Evolutionary conservation across 2,113 vertebrate species (phyloP).

Genomic region (Amphiprion percula): DNA sequence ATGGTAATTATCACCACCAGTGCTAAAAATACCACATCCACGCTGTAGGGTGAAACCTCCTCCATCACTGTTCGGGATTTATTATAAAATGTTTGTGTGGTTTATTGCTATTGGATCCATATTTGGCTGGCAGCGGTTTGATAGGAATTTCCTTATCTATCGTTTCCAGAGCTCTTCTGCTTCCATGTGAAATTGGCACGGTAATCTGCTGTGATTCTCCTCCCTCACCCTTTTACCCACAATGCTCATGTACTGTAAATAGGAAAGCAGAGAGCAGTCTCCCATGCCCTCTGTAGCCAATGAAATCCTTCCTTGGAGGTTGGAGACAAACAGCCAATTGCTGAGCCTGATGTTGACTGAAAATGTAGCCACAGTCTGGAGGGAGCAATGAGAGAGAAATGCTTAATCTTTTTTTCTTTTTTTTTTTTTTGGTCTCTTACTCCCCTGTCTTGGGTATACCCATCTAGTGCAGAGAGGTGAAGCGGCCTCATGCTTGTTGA

Average conservation of each 20-base stretch:
- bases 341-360: slow-evolving; percentile 61
- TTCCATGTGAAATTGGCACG: slow-evolving; percentile 84
- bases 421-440: slow-evolving; percentile 8
- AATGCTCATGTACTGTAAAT: slow-evolving; percentile 81
- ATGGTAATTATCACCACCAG: slow-evolving; percentile 81
- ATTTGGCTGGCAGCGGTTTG: slow-evolving; percentile 84
- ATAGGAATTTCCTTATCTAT: slow-evolving; percentile 87
- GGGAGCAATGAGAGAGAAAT: slow-evolving; percentile 39
- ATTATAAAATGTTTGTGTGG: slow-evolving; percentile 83
- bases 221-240: slow-evolving; percentile 78
- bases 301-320: slow-evolving; percentile 70
- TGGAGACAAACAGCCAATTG: slow-evolving; percentile 71
- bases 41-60: slow-evolving; percentile 80
- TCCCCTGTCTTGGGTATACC: slow-evolving; percentile 31
- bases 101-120: slow-evolving; percentile 82
- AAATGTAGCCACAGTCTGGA: slow-evolving; percentile 47
- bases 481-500: slow-evolving; percentile 43
- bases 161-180: slow-evolving; percentile 85
- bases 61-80: slow-evolving; percentile 80
- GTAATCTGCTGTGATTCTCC: slow-evolving; percentile 85
- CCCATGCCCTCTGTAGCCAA: slow-evolving; percentile 71
- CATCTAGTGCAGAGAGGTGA: slow-evolving; percentile 33
- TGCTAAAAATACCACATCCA: slow-evolving; percentile 80
- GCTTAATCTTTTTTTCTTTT: slow-evolving; percentile 34
- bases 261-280: slow-evolving; percentile 71